A percentile compares a stretch with the other conserved stretches of the same genome.
These are phyloP conservation scores for Tapirus indicus DNA, from an alignment of 2,797 vertebrate genomes.

Conservation along the genomic window DNA sequence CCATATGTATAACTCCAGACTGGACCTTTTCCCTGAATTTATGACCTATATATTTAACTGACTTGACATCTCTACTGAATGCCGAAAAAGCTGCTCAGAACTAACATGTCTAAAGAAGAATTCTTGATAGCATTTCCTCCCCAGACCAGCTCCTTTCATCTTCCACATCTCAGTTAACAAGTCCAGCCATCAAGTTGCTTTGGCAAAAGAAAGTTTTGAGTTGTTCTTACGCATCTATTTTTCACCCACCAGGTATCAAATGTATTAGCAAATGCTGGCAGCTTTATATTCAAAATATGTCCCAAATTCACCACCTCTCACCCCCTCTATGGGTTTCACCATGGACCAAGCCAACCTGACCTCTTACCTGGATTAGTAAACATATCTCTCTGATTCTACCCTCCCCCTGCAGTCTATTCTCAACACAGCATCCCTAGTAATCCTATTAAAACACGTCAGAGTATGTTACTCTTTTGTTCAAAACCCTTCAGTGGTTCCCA, in stretches of 20 bases:
- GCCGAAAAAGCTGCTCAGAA: not conserved
- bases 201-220: not conserved
- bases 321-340: fast-evolving
- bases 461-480: not conserved
- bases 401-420: not conserved
- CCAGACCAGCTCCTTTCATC: not conserved
- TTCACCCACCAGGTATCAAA: not conserved
- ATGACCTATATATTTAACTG: not conserved
- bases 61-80: not conserved
- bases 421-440: not conserved
- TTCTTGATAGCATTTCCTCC: not conserved
- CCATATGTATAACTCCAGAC: not conserved
- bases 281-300: not conserved
- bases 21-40: not conserved
- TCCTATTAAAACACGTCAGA: not conserved
- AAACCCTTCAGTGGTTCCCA: not conserved
- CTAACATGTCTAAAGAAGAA: not conserved
- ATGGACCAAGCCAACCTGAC: not conserved
- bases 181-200: not conserved
- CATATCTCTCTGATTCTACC: not conserved
- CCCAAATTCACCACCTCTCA: not conserved
- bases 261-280: not conserved
- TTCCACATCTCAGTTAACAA: not conserved
- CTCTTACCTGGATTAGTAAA: not conserved
- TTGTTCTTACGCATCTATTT: not conserved